Base-by-base conservation (phyloP, 2,797 vertebrate genomes). In the Tragelaphus eurycerus region DNA sequence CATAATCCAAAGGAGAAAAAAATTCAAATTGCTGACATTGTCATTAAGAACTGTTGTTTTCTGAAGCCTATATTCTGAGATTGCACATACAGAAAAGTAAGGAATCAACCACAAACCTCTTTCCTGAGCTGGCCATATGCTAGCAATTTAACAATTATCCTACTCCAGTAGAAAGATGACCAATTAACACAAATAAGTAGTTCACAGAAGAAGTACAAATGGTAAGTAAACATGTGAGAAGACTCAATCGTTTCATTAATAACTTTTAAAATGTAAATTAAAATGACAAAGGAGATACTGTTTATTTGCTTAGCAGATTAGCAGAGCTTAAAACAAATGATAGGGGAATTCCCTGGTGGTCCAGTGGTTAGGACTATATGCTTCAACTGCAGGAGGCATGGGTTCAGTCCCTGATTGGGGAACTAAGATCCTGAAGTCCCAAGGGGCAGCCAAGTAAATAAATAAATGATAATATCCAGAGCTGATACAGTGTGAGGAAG, bases 41-140 rank as follows among this genome's bases (percentile, higher is more conserved):
- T 91, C 71, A 93, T 60, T 90, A 81, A 79, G 34, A 91, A 87
- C 7, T 60, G 62, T 62, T 90, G 25, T 74, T 90, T 95, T 90
- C 85, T 79, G 19, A 96, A 96, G 84, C 31, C 50, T 82, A 2
- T 71, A 23, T 46, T 55, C 19, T 81, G 23, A 95, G 46, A 89
- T 15, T 57, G 13, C 17, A 74, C 46, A 52, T 48, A 84, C 6
- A 81, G 88, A 31, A 95, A 89, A 93, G 86, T 31, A 95, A 91
- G 57, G n/a, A 31, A 54, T 89, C 3, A 1, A 38, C 38, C 48
- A 29, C 25, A 92, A 50, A 7, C 48, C 27, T 78, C 27, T n/a
- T 96, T 81, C 27, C 34, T 87, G 88, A 96, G 38, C 38, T 94
- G 43, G 43, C 76, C 50, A 31, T 43, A n/a, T 13, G 59, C 21